Base-by-base conservation (phyloP, 2,888 invertebrate genomes). In the Isotomurus palustris region DNA sequence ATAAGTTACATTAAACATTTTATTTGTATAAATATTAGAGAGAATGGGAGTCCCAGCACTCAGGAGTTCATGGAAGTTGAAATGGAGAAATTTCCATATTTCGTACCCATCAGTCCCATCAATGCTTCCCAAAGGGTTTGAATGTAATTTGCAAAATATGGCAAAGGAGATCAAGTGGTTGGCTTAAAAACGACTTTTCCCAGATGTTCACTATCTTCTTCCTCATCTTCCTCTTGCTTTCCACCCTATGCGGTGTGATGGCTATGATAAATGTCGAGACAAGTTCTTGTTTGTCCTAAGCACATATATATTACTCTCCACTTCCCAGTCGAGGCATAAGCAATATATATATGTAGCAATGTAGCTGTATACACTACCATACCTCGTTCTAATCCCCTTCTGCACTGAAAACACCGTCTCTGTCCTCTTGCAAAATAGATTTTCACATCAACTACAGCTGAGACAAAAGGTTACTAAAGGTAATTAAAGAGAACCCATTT, bases 91-190 rank as follows among this genome's bases (percentile, higher is more conserved):
- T 38, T 50, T 50, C 40, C 50, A 50, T 38, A 36, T 38, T 38
- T 19, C 25, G 25, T 35, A 38, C 27, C 38, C 38, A 22, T 38
- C 50, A 50, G 19, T 50, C 27, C 38, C 38, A 22, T 38, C 50
- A 50, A 50, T 50, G 50, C 40, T 19, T 50, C 52, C 51, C 52
- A 17, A 35, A 47, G 59, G 52, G 52, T 25, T 38, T 45, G 32
- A 41, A 47, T 40, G 55, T 59, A 59, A 59, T 59, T 59, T 59
- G 47, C 52, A 36, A 47, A 58, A 51, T 55, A 47, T 59, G 50
- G 24, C 24, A 29, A 50, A 50, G 50, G 25, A 40, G 50, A 50
- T 50, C 36, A 50, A 50, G 50, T 50, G 50, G 50, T 50, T 50
- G 50, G 50, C 50, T 50, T 38, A 50, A 50, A 50, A 50, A 38